Conservation (phyloP, 2,113 vertebrate species). For the Coracopsis vasa region DNA sequence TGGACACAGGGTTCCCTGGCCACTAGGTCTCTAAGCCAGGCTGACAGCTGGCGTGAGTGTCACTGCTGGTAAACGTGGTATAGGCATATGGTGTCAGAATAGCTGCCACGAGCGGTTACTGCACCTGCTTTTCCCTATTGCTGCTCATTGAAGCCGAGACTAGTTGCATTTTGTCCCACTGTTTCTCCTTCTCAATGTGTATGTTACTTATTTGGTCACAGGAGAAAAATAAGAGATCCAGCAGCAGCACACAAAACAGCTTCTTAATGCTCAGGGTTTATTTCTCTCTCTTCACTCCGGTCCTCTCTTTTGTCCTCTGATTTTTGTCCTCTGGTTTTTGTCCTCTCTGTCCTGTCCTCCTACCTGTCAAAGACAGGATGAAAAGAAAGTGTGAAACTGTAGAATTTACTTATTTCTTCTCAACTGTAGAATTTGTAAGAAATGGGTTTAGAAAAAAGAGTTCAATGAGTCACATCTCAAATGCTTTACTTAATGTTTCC, state of each 20-base stretch:
- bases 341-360: not conserved
- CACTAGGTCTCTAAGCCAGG: not conserved
- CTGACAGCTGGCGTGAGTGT: not conserved
- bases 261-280: not conserved
- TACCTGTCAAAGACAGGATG: not conserved
- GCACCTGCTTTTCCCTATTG: not conserved
- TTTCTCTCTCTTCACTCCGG: too few relatives aligned
- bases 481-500: not conserved
- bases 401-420: not conserved
- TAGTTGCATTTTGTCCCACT: not conserved
- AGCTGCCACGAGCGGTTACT: not conserved
- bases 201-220: not conserved
- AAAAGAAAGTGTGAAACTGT: not conserved
- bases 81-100: not conserved
- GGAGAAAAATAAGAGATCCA: not conserved
- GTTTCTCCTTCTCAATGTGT: not conserved
- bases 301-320: too few relatives aligned
- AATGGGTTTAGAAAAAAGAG: not conserved
- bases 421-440: not conserved
- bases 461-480: not conserved
- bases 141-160: fast-evolving
- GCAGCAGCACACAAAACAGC: not conserved
- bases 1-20: not conserved
- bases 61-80: not conserved
- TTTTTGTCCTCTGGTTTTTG: not conserved